Evolutionary conservation across 1,140 invertebrate species (phyloP).

Genomic region (Branchinecta lindahli): DNA sequence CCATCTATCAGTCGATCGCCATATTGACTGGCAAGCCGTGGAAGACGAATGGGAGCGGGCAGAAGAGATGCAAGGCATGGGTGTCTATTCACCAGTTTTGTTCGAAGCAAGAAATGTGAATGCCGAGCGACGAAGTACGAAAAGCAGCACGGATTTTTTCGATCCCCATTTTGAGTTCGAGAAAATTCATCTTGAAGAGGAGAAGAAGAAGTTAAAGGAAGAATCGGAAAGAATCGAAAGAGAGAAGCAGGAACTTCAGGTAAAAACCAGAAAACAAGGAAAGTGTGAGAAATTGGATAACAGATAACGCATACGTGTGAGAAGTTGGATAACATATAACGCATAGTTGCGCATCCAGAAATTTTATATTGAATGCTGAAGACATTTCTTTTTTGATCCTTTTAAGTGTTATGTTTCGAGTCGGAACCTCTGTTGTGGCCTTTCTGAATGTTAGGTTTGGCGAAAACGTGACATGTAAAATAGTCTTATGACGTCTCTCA

Average conservation of each 20-base stretch:
- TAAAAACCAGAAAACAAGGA: constrained; percentile 7
- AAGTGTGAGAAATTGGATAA: too few species aligned
- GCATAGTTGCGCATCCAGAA: too few species aligned
- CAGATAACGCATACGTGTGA: too few species aligned
- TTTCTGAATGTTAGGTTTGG: too few species aligned
- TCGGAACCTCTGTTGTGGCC: too few species aligned
- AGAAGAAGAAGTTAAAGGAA: constrained; percentile 26
- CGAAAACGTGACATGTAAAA: too few species aligned
- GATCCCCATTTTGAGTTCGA: not conserved
- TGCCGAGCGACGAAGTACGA: not conserved
- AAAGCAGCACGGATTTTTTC: not conserved
- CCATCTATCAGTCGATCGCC: constrained; percentile 10
- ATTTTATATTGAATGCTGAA: too few species aligned
- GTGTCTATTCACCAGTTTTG: constrained; percentile 23
- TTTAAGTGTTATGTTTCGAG: too few species aligned
- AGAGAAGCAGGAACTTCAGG: constrained; percentile 15
- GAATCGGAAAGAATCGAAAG: constrained; percentile 17
- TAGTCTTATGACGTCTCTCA: too few species aligned
- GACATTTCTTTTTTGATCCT: too few species aligned
- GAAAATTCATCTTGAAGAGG: constrained; percentile 22
- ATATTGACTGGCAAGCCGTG: constrained; percentile 15
- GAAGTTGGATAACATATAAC: too few species aligned
- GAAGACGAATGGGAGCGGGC: constrained; percentile 18
- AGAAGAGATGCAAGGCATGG: constrained; percentile 20
- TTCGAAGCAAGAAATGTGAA: constrained; percentile 20